These are phyloP conservation scores for Cepphus grylle DNA, from an alignment of 2,113 vertebrate genomes.

Conservation along the genomic window DNA sequence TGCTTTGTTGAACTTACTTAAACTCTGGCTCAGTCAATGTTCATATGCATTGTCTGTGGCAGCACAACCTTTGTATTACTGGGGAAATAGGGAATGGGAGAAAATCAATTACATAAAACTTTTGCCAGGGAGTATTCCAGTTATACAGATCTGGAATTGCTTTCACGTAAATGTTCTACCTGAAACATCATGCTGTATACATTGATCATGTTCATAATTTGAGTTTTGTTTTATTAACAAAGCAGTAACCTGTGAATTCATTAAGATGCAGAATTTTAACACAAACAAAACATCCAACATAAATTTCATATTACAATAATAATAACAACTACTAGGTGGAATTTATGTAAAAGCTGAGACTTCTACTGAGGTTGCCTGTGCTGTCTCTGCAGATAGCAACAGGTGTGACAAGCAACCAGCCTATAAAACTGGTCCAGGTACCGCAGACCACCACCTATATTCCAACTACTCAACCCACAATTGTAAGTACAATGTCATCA, in stretches of 20 bases:
- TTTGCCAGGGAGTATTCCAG: slow-evolving; percentile 39
- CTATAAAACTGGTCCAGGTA: slow-evolving; percentile 73
- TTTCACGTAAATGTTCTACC: slow-evolving; percentile 10
- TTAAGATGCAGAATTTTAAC: slow-evolving; percentile 6
- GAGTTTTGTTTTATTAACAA: slow-evolving; percentile 12
- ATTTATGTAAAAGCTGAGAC: slow-evolving; percentile 62
- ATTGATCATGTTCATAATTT: background rate
- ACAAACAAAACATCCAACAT: background rate
- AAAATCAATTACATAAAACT: background rate
- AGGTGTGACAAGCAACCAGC: slow-evolving; percentile 74
- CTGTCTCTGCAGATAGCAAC: slow-evolving; percentile 78
- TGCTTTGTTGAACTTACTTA: background rate
- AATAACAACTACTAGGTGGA: slow-evolving; percentile 50
- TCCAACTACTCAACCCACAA: slow-evolving; percentile 72
- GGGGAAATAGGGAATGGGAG: background rate
- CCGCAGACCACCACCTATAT: slow-evolving; percentile 71
- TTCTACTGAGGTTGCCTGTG: slow-evolving; percentile 73
- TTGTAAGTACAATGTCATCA: slow-evolving; percentile 67
- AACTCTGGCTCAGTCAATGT: background rate
- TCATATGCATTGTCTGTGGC: background rate
- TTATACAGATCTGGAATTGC: background rate
- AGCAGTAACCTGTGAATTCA: slow-evolving; percentile 36
- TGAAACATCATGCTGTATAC: slow-evolving; percentile 25
- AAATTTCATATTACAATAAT: background rate
- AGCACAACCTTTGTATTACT: background rate